Conservation (phyloP, 2,797 vertebrate species). For the Leptoclinus maculatus region DNA sequence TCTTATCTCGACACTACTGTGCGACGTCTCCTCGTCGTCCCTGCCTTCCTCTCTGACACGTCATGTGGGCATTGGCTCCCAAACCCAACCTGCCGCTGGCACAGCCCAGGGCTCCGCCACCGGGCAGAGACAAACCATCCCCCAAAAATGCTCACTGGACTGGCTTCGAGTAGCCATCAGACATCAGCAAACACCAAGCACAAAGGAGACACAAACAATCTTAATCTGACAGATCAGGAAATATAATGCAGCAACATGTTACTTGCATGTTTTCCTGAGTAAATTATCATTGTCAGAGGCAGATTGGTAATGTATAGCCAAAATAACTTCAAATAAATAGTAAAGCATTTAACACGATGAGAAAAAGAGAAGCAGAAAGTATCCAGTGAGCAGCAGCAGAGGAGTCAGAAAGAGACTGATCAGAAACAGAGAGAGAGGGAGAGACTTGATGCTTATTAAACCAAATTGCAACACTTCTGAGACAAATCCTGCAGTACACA, state of each 20-base stretch:
- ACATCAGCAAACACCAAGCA: slow-evolving; percentile 20
- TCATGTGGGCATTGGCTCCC: slow-evolving; percentile 55
- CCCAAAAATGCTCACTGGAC: slow-evolving; percentile 46
- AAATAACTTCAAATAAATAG: slow-evolving; percentile 5
- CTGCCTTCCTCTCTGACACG: slow-evolving; percentile 54
- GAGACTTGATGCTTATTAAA: slow-evolving; percentile 87
- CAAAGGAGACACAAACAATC: slow-evolving; percentile 7
- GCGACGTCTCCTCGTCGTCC: slow-evolving; percentile 43
- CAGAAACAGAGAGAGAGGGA: slow-evolving; percentile 54
- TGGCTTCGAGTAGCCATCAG: slow-evolving; percentile 34
- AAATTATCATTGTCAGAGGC: background rate
- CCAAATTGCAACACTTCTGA: slow-evolving; percentile 85
- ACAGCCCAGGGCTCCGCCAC: slow-evolving; percentile 64
- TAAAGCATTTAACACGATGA: slow-evolving; percentile 1
- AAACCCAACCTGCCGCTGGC: slow-evolving; percentile 66
- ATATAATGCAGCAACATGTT: background rate
- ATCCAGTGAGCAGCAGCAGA: slow-evolving; percentile 28
- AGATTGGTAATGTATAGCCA: background rate
- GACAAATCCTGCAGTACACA: slow-evolving; percentile 82
- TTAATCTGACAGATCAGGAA: background rate
- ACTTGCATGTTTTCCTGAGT: background rate
- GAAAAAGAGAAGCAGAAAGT: slow-evolving; percentile 41
- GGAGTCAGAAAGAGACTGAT: slow-evolving; percentile 50
- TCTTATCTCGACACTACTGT: slow-evolving; percentile 27
- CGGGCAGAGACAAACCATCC: slow-evolving; percentile 49